Base-by-base conservation (phyloP, 2,113 vertebrate genomes). In the Syrmaticus mikado region DNA sequence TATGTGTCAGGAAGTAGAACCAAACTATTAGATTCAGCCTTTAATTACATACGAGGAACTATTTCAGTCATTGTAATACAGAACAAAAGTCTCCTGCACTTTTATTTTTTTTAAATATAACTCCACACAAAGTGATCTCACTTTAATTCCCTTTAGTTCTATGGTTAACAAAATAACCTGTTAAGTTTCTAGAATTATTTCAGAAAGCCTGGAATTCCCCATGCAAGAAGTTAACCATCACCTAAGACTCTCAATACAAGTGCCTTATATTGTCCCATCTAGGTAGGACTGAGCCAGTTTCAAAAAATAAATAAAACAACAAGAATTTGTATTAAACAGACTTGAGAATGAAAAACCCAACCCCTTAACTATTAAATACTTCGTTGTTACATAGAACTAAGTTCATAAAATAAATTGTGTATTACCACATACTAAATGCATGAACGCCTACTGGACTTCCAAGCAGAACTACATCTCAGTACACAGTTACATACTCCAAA, bases 131-230 rank as follows among this genome's bases (percentile, higher is more conserved):
- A 89, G 41, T 74, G 46, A 41, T 94, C 52, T 82, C 66, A 45
- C 43, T 64, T 67, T 43, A 89, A 94, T 91, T 82, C 34, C 75
- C 77, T 86, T 96, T 90, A 83, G 48, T 60, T 90, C 85, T 80
- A 85, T 65, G 67, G 68, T 73, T 90, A 92, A 86, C 11, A 36
- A 73, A 74, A 38, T 2, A 85, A 52, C 77, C 45, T 28, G 12
- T 68, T 91, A 77, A 82, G 71, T 94, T 92, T 93, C 68, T 81
- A 58, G 34, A 87, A 61, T 71, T 52, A 57, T 13, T 27, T 89
- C 78, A 82, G 43, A 88, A 80, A 83, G 27, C n/a, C 73, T 80
- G 21, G 36, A 84, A 68, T 74, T 92, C 52, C 80, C n/a, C 40
- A 25, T 32, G 7, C 60, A 41, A 83, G 43, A 83, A 92, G 57